These are phyloP conservation scores for Noctua pronuba DNA, from an alignment of 2,888 invertebrate genomes.

Conservation along the genomic window DNA sequence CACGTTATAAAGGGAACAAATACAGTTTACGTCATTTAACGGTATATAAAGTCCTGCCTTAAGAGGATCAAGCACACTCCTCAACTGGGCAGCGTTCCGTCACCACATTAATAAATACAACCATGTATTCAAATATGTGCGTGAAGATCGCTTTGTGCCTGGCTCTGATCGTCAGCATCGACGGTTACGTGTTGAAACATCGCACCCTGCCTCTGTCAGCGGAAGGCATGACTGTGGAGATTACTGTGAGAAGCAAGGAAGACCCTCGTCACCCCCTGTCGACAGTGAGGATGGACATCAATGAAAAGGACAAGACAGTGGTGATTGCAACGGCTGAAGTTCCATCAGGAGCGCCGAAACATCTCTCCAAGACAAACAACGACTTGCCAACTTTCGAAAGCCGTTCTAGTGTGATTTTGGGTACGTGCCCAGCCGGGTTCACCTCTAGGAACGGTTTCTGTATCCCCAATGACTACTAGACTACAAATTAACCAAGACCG, in stretches of 20 bases:
- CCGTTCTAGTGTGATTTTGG: too few species aligned
- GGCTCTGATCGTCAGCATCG: slow-evolving; percentile 56
- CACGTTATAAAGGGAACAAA: neutral
- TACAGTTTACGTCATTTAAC: slow-evolving; percentile 24
- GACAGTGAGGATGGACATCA: slow-evolving; percentile 57
- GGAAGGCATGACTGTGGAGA: slow-evolving; percentile 64
- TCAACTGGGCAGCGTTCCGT: slow-evolving; percentile 30
- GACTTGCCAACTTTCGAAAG: too few species aligned
- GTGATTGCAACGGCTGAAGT: slow-evolving; percentile 32
- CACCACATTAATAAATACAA: slow-evolving; percentile 60
- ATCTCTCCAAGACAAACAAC: too few species aligned
- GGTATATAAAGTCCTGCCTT: slow-evolving; percentile 29
- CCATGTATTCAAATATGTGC: slow-evolving; percentile 61
- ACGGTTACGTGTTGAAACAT: slow-evolving; percentile 59
- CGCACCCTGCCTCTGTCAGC: slow-evolving; percentile 53
- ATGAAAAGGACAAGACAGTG: slow-evolving; percentile 46
- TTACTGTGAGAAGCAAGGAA: slow-evolving; percentile 58
- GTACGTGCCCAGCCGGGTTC: too few species aligned
- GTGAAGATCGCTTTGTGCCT: slow-evolving; percentile 61
- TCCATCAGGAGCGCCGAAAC: slow-evolving; percentile 12
- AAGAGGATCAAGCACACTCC: neutral
- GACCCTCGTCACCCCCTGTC: slow-evolving; percentile 34
- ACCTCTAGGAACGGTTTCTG: too few species aligned
- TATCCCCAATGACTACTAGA: too few species aligned
- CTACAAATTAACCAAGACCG: too few species aligned